phyloP scores from a whole-genome alignment of 2,888 invertebrate genomes.

The Plagodis pulveraria region DNA sequence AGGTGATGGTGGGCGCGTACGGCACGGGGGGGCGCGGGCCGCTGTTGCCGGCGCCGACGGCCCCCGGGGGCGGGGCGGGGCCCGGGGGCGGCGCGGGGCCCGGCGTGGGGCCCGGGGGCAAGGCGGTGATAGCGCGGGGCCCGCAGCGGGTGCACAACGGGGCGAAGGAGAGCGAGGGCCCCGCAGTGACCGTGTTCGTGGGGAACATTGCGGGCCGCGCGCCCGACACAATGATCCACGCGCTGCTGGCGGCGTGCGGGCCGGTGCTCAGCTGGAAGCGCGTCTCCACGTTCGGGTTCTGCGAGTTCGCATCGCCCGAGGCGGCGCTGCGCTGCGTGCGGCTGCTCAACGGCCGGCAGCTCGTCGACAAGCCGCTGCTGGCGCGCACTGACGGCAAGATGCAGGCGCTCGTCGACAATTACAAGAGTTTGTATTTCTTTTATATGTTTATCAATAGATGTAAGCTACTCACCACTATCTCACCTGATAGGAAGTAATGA shows the following conservation, averaged over 20 bases:
- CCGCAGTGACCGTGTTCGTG: slow-evolving; percentile 98
- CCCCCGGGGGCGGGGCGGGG: slow-evolving; percentile 56
- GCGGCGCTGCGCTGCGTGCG: slow-evolving; percentile 97
- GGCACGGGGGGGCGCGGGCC: slow-evolving; percentile 50
- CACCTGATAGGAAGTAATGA: no score
- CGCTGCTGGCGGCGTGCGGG: slow-evolving; percentile 96
- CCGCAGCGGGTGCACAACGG: slow-evolving; percentile 57
- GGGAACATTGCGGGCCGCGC: slow-evolving; percentile 92
- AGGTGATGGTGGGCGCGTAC: slow-evolving; percentile 80
- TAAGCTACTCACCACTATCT: no score
- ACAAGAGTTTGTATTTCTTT: slow-evolving; percentile 87
- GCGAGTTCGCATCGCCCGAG: slow-evolving; percentile 97
- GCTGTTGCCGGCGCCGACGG: slow-evolving; percentile 55
- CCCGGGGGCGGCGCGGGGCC: slow-evolving; percentile 82
- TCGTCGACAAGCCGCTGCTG: slow-evolving; percentile 96
- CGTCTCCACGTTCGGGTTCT: slow-evolving; percentile 98
- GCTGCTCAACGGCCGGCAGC: slow-evolving; percentile 95
- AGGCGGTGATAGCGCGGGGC: slow-evolving; percentile 62
- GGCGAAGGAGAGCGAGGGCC: slow-evolving; percentile 86
- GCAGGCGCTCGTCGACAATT: slow-evolving; percentile 96
- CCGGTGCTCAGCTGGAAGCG: slow-evolving; percentile 98
- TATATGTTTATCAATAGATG: no score
- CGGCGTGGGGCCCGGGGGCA: slow-evolving; percentile 38
- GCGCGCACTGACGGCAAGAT: slow-evolving; percentile 99
- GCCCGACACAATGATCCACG: slow-evolving; percentile 97